Evolutionary conservation across 1,140 invertebrate species (phyloP).

Genomic region (Mesaphorura yosii): DNA sequence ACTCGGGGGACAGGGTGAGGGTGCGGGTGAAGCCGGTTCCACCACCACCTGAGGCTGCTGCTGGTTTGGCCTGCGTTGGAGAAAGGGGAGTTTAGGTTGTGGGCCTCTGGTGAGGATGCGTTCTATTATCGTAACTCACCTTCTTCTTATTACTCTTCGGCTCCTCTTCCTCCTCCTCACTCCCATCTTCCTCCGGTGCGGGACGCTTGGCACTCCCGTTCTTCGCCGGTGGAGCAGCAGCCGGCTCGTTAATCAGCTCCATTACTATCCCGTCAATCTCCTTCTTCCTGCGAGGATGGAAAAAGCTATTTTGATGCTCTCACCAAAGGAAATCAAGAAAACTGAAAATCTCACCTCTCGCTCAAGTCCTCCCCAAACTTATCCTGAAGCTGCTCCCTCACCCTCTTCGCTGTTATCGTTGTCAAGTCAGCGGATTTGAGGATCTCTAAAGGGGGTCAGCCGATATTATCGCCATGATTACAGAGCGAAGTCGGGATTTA

Average conservation of each 20-base stretch:
- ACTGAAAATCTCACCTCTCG: conserved; percentile 40
- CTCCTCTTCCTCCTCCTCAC: conserved; percentile 31
- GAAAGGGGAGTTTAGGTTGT: not conserved
- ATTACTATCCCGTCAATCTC: conserved; percentile 73
- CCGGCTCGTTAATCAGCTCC: conserved; percentile 54
- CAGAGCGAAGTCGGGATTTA: too few relatives aligned
- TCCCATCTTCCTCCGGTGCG: conserved; percentile 49
- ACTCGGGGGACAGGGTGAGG: conserved; percentile 68
- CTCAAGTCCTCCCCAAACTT: conserved; percentile 63
- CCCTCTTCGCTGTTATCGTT: conserved; percentile 74
- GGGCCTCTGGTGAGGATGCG: too few relatives aligned
- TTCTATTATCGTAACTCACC: not conserved
- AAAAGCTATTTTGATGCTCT: not conserved
- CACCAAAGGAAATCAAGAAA: not conserved
- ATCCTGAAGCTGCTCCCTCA: conserved; percentile 73
- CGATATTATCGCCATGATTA: too few relatives aligned
- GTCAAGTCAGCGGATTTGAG: conserved; percentile 74
- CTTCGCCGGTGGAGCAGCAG: too few relatives aligned
- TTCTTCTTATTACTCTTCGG: not conserved
- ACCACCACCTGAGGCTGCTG: conserved; percentile 35
- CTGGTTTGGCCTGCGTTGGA: conserved; percentile 13
- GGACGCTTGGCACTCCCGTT: too few relatives aligned
- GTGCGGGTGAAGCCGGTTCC: conserved; percentile 67
- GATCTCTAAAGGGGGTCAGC: conserved; percentile 62
- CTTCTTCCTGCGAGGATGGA: conserved; percentile 51